Conservation (phyloP, 2,888 invertebrate genomes). For the Caenorhabditis sp. region DNA sequence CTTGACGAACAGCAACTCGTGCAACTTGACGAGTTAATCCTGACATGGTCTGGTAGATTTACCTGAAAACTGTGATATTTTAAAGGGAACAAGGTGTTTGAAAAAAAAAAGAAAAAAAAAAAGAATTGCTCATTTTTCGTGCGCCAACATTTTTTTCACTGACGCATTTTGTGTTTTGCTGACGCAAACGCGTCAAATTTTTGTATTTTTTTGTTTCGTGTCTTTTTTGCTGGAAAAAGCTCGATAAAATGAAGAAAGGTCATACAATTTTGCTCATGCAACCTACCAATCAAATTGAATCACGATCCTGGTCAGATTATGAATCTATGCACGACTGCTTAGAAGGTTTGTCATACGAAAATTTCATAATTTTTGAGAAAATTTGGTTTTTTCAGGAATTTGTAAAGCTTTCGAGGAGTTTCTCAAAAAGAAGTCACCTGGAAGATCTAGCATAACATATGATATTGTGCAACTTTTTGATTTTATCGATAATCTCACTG, state of each 20-base stretch:
- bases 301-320: constrained; percentile 95
- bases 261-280: constrained; percentile 96
- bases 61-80: not conserved
- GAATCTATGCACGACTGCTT: constrained; percentile 81
- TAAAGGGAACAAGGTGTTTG: not conserved
- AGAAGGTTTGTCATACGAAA: too few relatives aligned
- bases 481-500: constrained; percentile 93
- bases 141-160: constrained; percentile 6
- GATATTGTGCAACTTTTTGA: constrained; percentile 94
- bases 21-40: constrained; percentile 25
- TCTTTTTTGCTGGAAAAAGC: not conserved
- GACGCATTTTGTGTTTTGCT: constrained; percentile 4
- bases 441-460: constrained; percentile 94
- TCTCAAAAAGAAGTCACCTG: constrained; percentile 90
- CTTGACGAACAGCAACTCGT: constrained; percentile 28
- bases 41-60: constrained; percentile 15
- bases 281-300: constrained; percentile 90
- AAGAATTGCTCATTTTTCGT: constrained; percentile 9
- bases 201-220: not conserved
- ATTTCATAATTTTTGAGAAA: too few relatives aligned
- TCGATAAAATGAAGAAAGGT: not conserved
- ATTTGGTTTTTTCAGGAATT: constrained; percentile 76
- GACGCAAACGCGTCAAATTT: not conserved
- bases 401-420: constrained; percentile 99
- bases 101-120: constrained; percentile 7